phyloP scores from a whole-genome alignment of 2,113 vertebrate species.

The Notothenia rossii region DNA sequence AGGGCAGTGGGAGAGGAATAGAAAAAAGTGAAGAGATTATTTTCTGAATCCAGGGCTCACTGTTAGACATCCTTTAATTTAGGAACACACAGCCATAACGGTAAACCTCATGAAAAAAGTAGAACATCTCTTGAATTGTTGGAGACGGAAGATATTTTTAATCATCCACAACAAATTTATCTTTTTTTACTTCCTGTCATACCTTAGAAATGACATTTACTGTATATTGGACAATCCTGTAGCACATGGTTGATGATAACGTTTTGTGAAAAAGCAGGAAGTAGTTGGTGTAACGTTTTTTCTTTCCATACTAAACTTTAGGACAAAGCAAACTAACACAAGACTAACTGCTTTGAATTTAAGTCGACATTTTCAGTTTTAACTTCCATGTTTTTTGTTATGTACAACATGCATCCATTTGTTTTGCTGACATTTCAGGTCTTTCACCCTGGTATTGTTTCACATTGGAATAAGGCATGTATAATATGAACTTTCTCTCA shows the following conservation, averaged over 20 bases:
- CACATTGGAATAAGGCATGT: too few relatives aligned
- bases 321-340: too few relatives aligned
- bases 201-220: not conserved
- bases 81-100: conserved; percentile 39
- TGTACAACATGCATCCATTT: too few relatives aligned
- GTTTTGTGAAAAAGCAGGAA: not conserved
- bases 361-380: too few relatives aligned
- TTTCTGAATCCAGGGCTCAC: conserved; percentile 42
- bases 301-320: too few relatives aligned
- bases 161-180: not conserved
- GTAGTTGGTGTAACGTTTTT: too few relatives aligned
- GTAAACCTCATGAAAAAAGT: conserved; percentile 25
- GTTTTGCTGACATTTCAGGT: too few relatives aligned
- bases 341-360: too few relatives aligned
- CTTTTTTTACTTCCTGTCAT: not conserved
- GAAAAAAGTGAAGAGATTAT: conserved; percentile 58
- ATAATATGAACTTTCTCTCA: too few relatives aligned
- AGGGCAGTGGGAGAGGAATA: conserved; percentile 53
- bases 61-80: conserved; percentile 62
- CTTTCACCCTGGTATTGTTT: too few relatives aligned
- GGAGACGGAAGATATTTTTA: not conserved
- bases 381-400: too few relatives aligned
- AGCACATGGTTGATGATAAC: not conserved
- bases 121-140: not conserved
- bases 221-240: not conserved